Conservation (phyloP, 2,113 vertebrate species). For the Platysteira castanea region DNA sequence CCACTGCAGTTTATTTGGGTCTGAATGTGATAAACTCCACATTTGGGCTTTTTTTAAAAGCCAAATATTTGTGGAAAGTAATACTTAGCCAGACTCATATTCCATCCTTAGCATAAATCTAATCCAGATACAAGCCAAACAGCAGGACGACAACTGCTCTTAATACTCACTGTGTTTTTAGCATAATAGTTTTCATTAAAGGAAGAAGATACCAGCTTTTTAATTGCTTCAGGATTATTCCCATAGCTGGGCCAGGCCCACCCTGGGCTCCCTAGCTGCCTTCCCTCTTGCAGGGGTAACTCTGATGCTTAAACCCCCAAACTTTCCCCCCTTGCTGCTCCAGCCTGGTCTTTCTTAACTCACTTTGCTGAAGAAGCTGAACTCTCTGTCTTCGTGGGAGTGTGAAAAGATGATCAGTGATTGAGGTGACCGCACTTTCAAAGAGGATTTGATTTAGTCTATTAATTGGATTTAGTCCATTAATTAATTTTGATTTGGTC, state of each 20-base stretch:
- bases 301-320: neutral
- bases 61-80: conserved; percentile 54
- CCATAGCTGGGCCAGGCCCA: neutral
- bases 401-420: neutral
- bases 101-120: conserved; percentile 47
- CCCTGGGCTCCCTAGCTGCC: neutral
- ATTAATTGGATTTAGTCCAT: conserved; percentile 47
- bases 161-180: neutral
- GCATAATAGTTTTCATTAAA: neutral
- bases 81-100: conserved; percentile 32
- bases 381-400: rapidly evolving
- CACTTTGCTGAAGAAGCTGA: neutral
- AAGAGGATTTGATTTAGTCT: conserved; percentile 18
- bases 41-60: neutral
- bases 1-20: neutral
- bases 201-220: neutral
- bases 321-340: rapidly evolving
- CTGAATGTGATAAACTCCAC: conserved; percentile 54
- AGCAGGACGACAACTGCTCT: conserved; percentile 13
- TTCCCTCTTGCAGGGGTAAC: neutral
- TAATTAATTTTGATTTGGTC: conserved; percentile 52
- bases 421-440: neutral
- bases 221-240: neutral
- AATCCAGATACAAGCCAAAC: conserved; percentile 48
- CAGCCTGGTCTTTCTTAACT: neutral